These are phyloP conservation scores for Laothoe populi DNA, from an alignment of 2,888 invertebrate genomes.

Conservation along the genomic window DNA sequence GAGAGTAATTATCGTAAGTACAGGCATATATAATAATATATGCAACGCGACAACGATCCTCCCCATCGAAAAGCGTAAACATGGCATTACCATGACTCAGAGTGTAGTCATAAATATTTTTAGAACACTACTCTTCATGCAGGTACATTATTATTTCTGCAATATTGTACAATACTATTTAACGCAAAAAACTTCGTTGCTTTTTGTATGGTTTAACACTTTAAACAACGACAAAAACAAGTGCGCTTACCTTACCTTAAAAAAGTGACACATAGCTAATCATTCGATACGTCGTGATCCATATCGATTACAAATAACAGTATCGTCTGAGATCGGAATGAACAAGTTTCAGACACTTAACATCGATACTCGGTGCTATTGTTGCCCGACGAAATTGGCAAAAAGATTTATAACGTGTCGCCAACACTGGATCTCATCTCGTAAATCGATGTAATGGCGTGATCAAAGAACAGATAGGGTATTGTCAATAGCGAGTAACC, in stretches of 20 bases:
- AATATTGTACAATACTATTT: not conserved
- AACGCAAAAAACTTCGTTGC: not conserved
- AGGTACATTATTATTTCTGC: slow-evolving; percentile 29
- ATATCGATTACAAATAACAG: slow-evolving; percentile 54
- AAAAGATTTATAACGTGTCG: slow-evolving; percentile 66
- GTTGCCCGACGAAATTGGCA: slow-evolving; percentile 56
- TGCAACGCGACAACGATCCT: slow-evolving; percentile 35
- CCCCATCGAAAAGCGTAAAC: slow-evolving; percentile 47
- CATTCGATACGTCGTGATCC: slow-evolving; percentile 47
- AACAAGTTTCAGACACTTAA: slow-evolving; percentile 51
- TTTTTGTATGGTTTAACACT: not conserved
- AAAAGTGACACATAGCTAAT: slow-evolving; percentile 39
- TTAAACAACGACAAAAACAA: not conserved
- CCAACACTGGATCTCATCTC: slow-evolving; percentile 63
- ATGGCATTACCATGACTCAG: slow-evolving; percentile 57
- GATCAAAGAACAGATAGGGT: slow-evolving; percentile 62
- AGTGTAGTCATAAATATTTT: slow-evolving; percentile 70
- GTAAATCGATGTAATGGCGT: slow-evolving; percentile 69
- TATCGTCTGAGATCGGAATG: slow-evolving; percentile 41
- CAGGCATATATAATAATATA: slow-evolving; percentile 25
- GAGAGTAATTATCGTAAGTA: slow-evolving; percentile 40
- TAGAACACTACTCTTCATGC: slow-evolving; percentile 53
- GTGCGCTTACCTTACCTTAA: not conserved
- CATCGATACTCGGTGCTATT: slow-evolving; percentile 45
- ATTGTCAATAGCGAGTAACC: slow-evolving; percentile 56